Percentiles rank a stretch among this genome's conserved stretches.
Conservation (phyloP, 2,113 vertebrate species). For the Merops nubicus region DNA sequence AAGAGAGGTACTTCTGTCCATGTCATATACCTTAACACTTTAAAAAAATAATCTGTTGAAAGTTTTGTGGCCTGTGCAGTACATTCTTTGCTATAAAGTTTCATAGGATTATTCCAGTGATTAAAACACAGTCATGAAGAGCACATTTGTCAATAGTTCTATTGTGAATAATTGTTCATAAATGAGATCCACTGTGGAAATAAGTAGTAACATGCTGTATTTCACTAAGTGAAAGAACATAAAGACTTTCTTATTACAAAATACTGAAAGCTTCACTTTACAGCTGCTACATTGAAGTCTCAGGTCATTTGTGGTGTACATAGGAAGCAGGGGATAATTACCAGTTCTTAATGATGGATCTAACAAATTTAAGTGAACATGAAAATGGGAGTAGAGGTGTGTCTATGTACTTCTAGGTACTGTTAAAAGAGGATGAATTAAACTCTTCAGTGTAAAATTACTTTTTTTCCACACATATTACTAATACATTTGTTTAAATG, state of each 20-base stretch:
- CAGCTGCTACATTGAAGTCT: background rate
- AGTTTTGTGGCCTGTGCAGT: background rate
- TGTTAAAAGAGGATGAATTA: background rate
- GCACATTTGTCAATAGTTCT: background rate
- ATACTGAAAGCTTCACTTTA: background rate
- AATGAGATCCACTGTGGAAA: background rate
- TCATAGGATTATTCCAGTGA: background rate
- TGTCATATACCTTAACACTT: background rate
- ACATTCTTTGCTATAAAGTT: background rate
- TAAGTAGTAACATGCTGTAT: background rate
- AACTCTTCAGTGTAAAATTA: background rate
- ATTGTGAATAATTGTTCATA: background rate
- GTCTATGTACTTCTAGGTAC: background rate
- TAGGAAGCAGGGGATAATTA: background rate
- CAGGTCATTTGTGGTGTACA: fast-evolving
- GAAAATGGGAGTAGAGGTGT: background rate
- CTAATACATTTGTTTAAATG: background rate
- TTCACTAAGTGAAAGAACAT: background rate
- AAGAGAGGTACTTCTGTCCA: background rate
- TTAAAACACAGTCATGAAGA: background rate
- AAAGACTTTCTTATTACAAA: background rate
- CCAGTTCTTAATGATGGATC: background rate
- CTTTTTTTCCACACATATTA: background rate
- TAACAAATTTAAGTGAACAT: background rate
- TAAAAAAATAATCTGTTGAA: background rate